Base-by-base conservation (phyloP, 2,888 invertebrate genomes). In the Coronaproctus castanopsis region DNA sequence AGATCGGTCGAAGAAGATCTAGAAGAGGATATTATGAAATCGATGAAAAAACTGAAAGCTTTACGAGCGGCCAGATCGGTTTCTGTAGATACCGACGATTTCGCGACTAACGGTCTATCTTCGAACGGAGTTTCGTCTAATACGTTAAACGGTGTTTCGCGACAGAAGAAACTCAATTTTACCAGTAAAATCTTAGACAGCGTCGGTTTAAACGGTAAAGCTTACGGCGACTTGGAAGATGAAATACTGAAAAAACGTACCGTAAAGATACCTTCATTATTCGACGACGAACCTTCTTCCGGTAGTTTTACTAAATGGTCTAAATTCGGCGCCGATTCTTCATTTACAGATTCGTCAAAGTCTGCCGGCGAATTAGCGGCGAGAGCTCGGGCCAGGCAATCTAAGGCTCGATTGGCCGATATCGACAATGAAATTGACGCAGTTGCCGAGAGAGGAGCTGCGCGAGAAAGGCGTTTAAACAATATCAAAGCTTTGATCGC, bases 391-490 rank as follows among this genome's bases (percentile, higher is more conserved):
- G 85, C 84, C 1, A 79, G 78, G 65, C 78, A 77, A 24, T 76
- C 81, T 1, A 77, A 81, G 63, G 82, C 82, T 10, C 78, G 85
- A 55, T 73, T 86, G 20, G 77, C 76, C 49, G 85, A 85, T 67
- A 73, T 87, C 52, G 85, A 86, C 67, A 80, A 80, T 56, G 86
- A 87, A 71, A 84, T 85, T 81, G 77, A 80, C 52, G 82, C 81
- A 65, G 72, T 85, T 61, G 79, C 75, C 20, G 83, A 84, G 67
- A 78, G 80, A 67, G 80, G 78, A 66, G 80, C 80, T 0, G 79
- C 79, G 21, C 77, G 85, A 63, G 85, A 86, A 68, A 79, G 80
- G 62, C 78, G 85, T 54, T 79, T 81, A 1, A 83, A 83, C 1
- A 79, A 82, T 57, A 77, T 86, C 24, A 76, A 81, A 58, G 81